These are phyloP conservation scores for Salvator merianae DNA, from an alignment of 2,113 vertebrate species.

Conservation along the genomic window DNA sequence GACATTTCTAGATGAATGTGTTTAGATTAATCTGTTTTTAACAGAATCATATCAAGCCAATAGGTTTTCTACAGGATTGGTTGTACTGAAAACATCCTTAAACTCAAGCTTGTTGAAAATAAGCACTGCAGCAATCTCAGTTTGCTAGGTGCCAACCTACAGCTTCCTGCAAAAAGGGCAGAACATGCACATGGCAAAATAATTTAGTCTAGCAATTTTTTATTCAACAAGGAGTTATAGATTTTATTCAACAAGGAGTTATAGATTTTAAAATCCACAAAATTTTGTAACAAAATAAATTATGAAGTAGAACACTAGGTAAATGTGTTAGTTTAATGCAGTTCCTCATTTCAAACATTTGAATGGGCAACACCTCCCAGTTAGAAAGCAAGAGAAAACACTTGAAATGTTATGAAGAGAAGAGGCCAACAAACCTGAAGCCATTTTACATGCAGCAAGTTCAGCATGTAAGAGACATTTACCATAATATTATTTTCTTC, in stretches of 20 bases:
- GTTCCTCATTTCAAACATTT: not conserved
- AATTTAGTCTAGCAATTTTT: not conserved
- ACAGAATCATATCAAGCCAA: not conserved
- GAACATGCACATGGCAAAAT: not conserved
- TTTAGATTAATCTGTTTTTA: not conserved
- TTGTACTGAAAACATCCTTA: not conserved
- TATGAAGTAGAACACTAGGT: not conserved
- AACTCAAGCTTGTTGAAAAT: not conserved
- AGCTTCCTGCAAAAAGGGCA: not conserved
- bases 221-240: not conserved
- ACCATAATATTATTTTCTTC: conserved; percentile 87
- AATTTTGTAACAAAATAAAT: not conserved
- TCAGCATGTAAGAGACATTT: conserved; percentile 89
- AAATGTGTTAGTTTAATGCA: not conserved
- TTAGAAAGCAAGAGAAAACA: conserved; percentile 81
- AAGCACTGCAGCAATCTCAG: too few species aligned
- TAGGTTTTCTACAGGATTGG: not conserved
- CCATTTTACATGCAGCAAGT: conserved; percentile 92
- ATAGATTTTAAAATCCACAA: not conserved
- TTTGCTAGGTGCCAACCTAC: not conserved
- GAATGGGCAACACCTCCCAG: not conserved
- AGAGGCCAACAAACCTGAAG: conserved; percentile 88
- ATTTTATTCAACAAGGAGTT: not conserved
- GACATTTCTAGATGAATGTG: not conserved
- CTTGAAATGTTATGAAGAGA: conserved; percentile 78